Evolutionary conservation across 2,797 vertebrate species (phyloP).

Genomic region (Dendrocincla fuliginosa): DNA sequence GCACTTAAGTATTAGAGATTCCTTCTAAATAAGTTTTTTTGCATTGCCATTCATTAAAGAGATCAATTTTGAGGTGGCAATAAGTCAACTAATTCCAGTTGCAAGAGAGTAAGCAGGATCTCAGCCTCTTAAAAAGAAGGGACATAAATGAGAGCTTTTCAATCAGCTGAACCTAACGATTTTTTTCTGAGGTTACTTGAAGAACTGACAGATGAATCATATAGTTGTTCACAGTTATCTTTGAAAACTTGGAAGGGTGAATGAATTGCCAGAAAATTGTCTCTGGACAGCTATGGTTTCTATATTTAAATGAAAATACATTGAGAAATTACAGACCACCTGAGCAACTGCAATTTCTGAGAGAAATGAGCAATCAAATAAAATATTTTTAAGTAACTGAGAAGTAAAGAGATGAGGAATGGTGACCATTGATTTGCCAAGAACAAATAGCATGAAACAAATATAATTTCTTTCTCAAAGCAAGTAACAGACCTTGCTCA

Average conservation of each 20-base stretch:
- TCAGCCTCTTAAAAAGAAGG: neutral
- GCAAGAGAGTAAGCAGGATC: neutral
- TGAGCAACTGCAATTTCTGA: neutral
- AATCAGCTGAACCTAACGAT: neutral
- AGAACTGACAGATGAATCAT: neutral
- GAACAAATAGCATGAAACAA: neutral
- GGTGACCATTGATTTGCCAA: neutral
- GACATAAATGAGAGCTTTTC: neutral
- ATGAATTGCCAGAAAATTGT: neutral
- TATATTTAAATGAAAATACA: neutral
- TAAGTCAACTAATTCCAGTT: neutral
- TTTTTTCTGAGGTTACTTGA: neutral
- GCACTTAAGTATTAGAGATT: neutral
- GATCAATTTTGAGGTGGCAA: neutral
- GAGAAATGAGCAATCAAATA: neutral
- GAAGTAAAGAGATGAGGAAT: neutral
- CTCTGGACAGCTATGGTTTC: neutral
- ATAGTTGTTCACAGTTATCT: neutral
- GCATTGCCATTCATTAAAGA: neutral
- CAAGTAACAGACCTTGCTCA: neutral
- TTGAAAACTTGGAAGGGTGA: neutral
- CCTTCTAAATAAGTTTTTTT: neutral
- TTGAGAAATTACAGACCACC: neutral
- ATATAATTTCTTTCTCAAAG: neutral
- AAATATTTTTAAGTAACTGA: neutral